Conservation (phyloP, 2,888 invertebrate species). For the Habrosyne pyritoides region DNA sequence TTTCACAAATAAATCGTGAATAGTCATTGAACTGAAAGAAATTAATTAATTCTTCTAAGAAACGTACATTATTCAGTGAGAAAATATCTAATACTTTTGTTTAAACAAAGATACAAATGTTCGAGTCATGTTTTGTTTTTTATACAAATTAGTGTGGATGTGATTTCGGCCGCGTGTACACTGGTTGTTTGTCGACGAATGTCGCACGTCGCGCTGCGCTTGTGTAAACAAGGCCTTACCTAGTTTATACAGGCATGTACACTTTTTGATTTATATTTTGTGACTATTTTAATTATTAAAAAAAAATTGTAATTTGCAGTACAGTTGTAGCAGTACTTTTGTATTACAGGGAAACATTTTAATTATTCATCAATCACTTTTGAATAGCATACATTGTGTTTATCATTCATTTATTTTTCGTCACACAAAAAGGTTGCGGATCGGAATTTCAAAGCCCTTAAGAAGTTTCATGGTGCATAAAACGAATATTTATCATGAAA, state of each 20-base stretch:
- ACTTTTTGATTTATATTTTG: no score
- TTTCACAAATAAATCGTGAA: background rate
- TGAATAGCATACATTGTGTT: no score
- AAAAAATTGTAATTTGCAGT: no score
- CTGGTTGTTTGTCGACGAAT: slow-evolving; percentile 61
- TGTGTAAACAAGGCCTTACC: slow-evolving; percentile 43
- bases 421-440: no score
- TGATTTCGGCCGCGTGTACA: slow-evolving; percentile 44
- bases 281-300: no score
- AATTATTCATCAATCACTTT: no score
- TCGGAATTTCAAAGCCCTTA: no score
- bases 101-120: slow-evolving; percentile 3
- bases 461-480: no score
- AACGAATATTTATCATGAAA: no score
- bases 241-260: slow-evolving; percentile 33
- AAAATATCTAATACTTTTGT: background rate
- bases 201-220: slow-evolving; percentile 54
- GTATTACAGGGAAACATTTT: background rate
- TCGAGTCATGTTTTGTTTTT: slow-evolving; percentile 32
- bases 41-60: slow-evolving; percentile 2
- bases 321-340: no score
- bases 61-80: slow-evolving; percentile 1
- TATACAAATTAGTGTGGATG: slow-evolving; percentile 50
- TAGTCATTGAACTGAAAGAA: background rate
- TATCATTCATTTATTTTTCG: no score